Base-by-base conservation (phyloP, 2,888 invertebrate species). In the Neocrepidodera transversa region DNA sequence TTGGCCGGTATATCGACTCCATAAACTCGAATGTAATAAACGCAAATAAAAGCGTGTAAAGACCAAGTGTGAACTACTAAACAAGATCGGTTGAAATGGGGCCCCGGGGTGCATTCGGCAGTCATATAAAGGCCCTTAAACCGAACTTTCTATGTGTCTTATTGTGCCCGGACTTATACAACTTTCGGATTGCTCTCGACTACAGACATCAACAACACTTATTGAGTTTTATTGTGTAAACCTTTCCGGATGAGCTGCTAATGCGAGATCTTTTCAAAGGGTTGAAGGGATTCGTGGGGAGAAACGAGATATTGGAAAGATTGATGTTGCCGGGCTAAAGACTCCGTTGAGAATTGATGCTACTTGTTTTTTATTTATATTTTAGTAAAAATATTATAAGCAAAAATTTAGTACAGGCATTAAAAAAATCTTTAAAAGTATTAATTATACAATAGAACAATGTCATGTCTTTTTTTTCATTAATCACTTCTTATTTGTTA, bases 61-160 rank as follows among this genome's bases (percentile, higher is more conserved):
- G 60, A 62, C 40, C 55, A 54, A 59, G 64, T 57, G 62, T 59
- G 63, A 67, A 71, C 66, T 66, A 69, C 65, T 68, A 64, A 68
- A 70, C 68, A 66, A 70, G 72, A 72, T 69, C 68, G 65, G 63
- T 38, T 47, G 51, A 43, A 70, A 75, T 66, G 65, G 66, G 66
- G 67, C 75, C 71, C 75, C 55, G 55, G 75, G 71, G 75, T 67
- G 72, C 66, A 67, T 72, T 75, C 70, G 67, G 70, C 63, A 68
- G 66, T 72, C 74, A 69, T 74, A 75, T 74, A 75, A 74, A 74
- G 69, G 67, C 71, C 68, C 71, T 70, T 67, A 68, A 71, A 71
- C 56, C 58, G 58, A 73, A 71, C 64, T 71, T 71, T 68, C 65
- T 66, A 65, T 70, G 71, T 70, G 69, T 70, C 69, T 66, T 67